Evolutionary conservation across 2,888 invertebrate species (phyloP), one percentile per base, ranked within the genome.

Genomic region (Rhagonycha fulva): DNA sequence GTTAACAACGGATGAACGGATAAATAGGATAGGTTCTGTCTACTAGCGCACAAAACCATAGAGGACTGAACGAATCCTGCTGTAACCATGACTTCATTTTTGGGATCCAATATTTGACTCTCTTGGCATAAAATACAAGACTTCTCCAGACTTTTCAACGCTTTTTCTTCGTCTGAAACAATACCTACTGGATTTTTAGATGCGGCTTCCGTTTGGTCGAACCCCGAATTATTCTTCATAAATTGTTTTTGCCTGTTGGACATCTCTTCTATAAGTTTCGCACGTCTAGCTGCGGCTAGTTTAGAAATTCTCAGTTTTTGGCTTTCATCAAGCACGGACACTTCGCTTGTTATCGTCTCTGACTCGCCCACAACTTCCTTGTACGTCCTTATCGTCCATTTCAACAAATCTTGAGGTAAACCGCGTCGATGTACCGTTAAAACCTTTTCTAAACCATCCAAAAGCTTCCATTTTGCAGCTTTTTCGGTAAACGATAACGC

Each of bases 101-200:
- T 89, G 66, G 92, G 89, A 9, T 92, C 93, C 1, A 97, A 93
- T 14, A 92, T 91, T 77, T 96, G 95, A 87, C 96, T 95, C 86
- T 98, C 98, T 86, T 98, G 98, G 85, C 98, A 99, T 79, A 99
- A 90, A 84, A 99, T 98, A 87, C 98, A 99, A 68, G 94, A 71
- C 14, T 84, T 84, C 80, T 90, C 90, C 2, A 87, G 84, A 5
- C 89, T 82, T 76, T 91, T 91, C 90, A 90, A 90, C 3, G 85
- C 86, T 83, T 89, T 85, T 84, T 90, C 85, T 85, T 88, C 77
- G 80, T 88, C n/a, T n/a, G n/a, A n/a, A n/a, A n/a, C n/a, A n/a
- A n/a, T n/a, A n/a, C n/a, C n/a, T n/a, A n/a, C n/a, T n/a, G n/a
- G n/a, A n/a, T n/a, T n/a, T n/a, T n/a, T n/a, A n/a, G n/a, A n/a